Evolutionary conservation across 2,888 invertebrate species (phyloP).

Genomic region (Phalera bucephala): DNA sequence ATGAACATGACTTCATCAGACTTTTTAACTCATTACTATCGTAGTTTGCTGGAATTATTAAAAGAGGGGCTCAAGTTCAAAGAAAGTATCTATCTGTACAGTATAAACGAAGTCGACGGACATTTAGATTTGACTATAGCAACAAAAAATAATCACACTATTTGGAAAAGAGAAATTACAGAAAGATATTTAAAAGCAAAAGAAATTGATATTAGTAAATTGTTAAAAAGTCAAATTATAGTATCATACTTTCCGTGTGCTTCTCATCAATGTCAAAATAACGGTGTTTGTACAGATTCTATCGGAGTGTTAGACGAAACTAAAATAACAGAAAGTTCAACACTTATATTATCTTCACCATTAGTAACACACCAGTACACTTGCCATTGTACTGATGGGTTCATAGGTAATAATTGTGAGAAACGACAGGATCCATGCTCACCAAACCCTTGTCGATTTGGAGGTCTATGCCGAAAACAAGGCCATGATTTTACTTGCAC

Average conservation of each 20-base stretch:
- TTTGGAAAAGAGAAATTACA: slow-evolving; percentile 85
- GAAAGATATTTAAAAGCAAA: slow-evolving; percentile 86
- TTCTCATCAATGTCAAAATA: slow-evolving; percentile 88
- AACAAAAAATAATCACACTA: slow-evolving; percentile 82
- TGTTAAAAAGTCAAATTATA: slow-evolving; percentile 84
- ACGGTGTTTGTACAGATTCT: slow-evolving; percentile 89
- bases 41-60: slow-evolving; percentile 87
- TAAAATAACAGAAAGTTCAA: slow-evolving; percentile 91
- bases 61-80: slow-evolving; percentile 85
- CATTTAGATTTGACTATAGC: slow-evolving; percentile 89
- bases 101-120: slow-evolving; percentile 86
- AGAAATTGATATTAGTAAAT: slow-evolving; percentile 84
- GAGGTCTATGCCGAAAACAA: slow-evolving; percentile 92
- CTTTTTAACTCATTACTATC: slow-evolving; percentile 91
- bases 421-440: slow-evolving; percentile 95
- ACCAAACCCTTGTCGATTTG: slow-evolving; percentile 93
- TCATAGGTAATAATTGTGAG: slow-evolving; percentile 91
- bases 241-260: slow-evolving; percentile 92
- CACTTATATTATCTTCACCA: slow-evolving; percentile 92
- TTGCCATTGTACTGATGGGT: slow-evolving; percentile 93
- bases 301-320: slow-evolving; percentile 87
- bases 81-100: slow-evolving; percentile 87
- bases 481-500: slow-evolving; percentile 93
- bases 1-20: slow-evolving; percentile 87
- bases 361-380: slow-evolving; percentile 89